Evolutionary conservation across 2,888 invertebrate species (phyloP).

Genomic region (Oscheius sp.): DNA sequence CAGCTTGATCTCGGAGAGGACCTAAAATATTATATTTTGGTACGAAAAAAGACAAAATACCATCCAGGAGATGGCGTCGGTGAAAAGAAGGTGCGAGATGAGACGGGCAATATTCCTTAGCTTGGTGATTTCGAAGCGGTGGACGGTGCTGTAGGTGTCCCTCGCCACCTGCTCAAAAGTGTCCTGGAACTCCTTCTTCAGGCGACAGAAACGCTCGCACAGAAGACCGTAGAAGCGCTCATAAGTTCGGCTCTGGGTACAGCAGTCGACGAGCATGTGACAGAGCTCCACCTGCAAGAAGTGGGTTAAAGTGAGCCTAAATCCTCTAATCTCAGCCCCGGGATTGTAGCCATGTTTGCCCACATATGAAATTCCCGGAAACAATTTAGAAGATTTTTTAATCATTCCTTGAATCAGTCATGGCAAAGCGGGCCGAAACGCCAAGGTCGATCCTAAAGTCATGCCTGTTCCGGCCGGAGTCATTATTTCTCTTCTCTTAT

Average conservation of each 20-base stretch:
- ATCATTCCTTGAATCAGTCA: too few relatives aligned
- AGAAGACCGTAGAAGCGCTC: slow-evolving; percentile 96
- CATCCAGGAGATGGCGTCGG: slow-evolving; percentile 95
- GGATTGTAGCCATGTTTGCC: too few relatives aligned
- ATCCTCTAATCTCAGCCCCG: not conserved
- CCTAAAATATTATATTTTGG: slow-evolving; percentile 76
- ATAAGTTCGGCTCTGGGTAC: slow-evolving; percentile 97
- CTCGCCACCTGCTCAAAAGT: slow-evolving; percentile 94
- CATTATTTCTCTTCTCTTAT: too few relatives aligned
- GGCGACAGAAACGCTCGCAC: slow-evolving; percentile 91
- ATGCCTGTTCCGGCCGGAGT: too few relatives aligned
- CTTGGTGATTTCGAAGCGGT: slow-evolving; percentile 93
- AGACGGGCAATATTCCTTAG: slow-evolving; percentile 95
- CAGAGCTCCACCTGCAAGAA: slow-evolving; percentile 83
- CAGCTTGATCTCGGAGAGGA: slow-evolving; percentile 86
- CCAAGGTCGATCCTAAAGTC: too few relatives aligned
- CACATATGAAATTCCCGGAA: too few relatives aligned
- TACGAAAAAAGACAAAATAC: slow-evolving; percentile 62
- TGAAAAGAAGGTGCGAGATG: slow-evolving; percentile 93
- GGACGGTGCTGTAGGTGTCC: slow-evolving; percentile 91
- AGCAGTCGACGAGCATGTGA: slow-evolving; percentile 98
- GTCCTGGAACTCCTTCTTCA: slow-evolving; percentile 90
- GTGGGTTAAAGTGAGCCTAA: not conserved
- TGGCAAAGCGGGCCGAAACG: too few relatives aligned
- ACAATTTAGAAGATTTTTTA: too few relatives aligned